Conservation (phyloP, 2,888 invertebrate genomes). For the Phania funesta region DNA sequence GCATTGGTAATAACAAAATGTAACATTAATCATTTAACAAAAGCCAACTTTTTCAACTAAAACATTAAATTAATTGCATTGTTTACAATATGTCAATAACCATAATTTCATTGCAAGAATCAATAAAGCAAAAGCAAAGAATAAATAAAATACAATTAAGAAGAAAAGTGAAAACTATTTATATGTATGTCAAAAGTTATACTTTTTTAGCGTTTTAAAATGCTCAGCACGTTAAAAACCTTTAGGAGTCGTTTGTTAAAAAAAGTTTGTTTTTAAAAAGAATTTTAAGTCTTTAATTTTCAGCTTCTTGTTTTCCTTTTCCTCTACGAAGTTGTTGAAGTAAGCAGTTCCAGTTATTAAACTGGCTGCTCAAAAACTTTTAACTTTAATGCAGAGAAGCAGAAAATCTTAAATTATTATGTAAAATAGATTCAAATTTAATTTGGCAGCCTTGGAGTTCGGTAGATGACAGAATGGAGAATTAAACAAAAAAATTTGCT, state of each 20-base stretch:
- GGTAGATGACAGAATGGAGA: too few relatives aligned
- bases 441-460: too few relatives aligned
- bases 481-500: too few relatives aligned
- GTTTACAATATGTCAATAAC: conserved; percentile 36
- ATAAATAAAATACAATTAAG: conserved; percentile 1
- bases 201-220: background rate
- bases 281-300: background rate
- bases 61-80: conserved; percentile 43
- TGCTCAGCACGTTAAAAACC: conserved; percentile 30
- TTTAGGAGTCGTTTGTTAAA: background rate
- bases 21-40: background rate
- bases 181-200: background rate
- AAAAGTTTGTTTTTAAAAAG: background rate
- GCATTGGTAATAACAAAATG: background rate
- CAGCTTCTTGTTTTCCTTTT: too few relatives aligned
- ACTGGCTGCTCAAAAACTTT: too few relatives aligned
- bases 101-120: conserved; percentile 10
- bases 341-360: too few relatives aligned
- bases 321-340: too few relatives aligned
- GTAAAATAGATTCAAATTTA: too few relatives aligned
- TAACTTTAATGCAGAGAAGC: too few relatives aligned
- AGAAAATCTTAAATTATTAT: too few relatives aligned
- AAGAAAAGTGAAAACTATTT: conserved; percentile 45
- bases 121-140: background rate
- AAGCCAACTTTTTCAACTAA: background rate